Percentiles rank a stretch among this genome's conserved stretches.
Evolutionary conservation across 1,140 invertebrate genomes (phyloP).

Genomic region (Platyscapa corneri): DNA sequence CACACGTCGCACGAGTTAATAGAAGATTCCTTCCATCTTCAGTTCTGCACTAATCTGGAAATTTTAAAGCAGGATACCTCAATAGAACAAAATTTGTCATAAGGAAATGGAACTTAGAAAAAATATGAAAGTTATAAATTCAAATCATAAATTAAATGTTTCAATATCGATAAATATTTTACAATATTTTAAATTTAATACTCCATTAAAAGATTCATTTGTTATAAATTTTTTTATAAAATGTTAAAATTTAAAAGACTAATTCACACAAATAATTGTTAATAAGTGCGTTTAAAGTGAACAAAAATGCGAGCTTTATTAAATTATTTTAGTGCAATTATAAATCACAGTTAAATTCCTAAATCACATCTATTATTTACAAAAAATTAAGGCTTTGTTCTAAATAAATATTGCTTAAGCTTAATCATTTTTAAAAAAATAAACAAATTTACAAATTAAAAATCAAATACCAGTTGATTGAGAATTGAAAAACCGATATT

Average conservation of each 20-base stretch:
- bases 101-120: conserved; percentile 22
- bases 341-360: background rate
- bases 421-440: background rate
- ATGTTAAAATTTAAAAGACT: too few relatives aligned
- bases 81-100: conserved; percentile 14
- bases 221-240: background rate
- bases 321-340: background rate
- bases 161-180: background rate
- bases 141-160: background rate
- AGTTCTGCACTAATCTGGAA: conserved; percentile 43
- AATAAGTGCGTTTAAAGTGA: too few relatives aligned
- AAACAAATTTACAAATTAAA: background rate
- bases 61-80: conserved; percentile 45
- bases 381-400: conserved; percentile 10
- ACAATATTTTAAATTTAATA: background rate
- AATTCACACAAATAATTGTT: too few relatives aligned
- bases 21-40: conserved; percentile 49
- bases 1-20: conserved; percentile 47
- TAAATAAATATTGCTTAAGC: background rate
- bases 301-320: too few relatives aligned
- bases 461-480: background rate
- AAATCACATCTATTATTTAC: background rate
- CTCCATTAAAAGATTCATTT: background rate
- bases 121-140: conserved; percentile 40
- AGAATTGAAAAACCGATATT: too few relatives aligned